Evolutionary conservation across 2,113 vertebrate genomes (phyloP).

Genomic region (Casuarius casuarius): DNA sequence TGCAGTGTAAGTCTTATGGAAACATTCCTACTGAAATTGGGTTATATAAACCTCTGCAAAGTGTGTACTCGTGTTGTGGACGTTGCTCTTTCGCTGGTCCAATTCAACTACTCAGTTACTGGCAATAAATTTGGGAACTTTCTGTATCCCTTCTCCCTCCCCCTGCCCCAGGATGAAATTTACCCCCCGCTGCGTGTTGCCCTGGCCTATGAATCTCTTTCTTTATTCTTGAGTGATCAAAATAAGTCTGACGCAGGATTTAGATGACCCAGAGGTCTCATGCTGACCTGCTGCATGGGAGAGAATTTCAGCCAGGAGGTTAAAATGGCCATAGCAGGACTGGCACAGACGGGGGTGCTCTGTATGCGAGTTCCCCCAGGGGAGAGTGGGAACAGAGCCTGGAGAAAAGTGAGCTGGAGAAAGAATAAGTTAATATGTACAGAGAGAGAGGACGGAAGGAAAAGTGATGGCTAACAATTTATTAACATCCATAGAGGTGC

Average conservation of each 20-base stretch:
- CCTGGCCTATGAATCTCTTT: background rate
- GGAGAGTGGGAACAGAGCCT: background rate
- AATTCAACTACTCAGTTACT: background rate
- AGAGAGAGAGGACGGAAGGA: background rate
- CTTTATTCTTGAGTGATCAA: background rate
- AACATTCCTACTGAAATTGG: constrained; percentile 39
- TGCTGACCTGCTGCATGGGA: background rate
- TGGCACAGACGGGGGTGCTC: background rate
- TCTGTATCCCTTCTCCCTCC: background rate
- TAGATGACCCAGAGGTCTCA: background rate
- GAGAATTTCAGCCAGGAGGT: background rate
- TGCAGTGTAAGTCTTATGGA: background rate
- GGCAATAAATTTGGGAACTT: background rate
- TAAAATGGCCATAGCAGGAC: background rate
- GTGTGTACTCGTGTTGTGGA: rapidly evolving
- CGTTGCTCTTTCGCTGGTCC: background rate
- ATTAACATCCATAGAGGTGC: background rate
- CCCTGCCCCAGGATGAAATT: background rate
- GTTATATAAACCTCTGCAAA: background rate
- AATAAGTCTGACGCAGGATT: background rate
- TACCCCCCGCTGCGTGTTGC: background rate
- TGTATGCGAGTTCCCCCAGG: background rate
- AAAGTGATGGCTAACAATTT: background rate
- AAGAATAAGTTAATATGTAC: constrained; percentile 35
- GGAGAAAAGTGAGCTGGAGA: background rate